Percentiles rank a stretch among this genome's conserved stretches.
Evolutionary conservation across 2,888 invertebrate genomes (phyloP).

Genomic region (Octodonta nipae): DNA sequence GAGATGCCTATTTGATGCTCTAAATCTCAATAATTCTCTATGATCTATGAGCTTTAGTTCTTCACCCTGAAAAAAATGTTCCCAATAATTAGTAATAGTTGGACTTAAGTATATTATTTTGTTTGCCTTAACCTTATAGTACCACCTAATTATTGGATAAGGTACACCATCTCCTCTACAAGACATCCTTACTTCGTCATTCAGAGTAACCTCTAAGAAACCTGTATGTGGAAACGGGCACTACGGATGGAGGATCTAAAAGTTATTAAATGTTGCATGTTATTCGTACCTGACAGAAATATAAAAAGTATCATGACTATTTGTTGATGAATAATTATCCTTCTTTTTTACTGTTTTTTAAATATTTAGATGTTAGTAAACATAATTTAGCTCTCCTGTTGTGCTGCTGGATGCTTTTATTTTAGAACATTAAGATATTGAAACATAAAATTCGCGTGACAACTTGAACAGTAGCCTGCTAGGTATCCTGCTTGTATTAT

Average conservation of each 20-base stretch:
- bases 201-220: slow-evolving; percentile 56
- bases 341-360: too few relatives aligned
- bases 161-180: slow-evolving; percentile 63
- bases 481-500: too few relatives aligned
- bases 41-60: slow-evolving; percentile 48
- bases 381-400: too few relatives aligned
- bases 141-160: slow-evolving; percentile 60
- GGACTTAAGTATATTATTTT: background rate
- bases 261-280: too few relatives aligned
- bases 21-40: slow-evolving; percentile 48
- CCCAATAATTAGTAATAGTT: background rate
- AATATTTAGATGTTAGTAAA: too few relatives aligned
- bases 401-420: too few relatives aligned
- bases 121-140: slow-evolving; percentile 35
- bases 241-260: slow-evolving; percentile 56
- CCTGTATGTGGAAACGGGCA: slow-evolving; percentile 55
- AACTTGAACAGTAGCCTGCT: too few relatives aligned
- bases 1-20: slow-evolving; percentile 50
- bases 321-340: too few relatives aligned
- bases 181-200: slow-evolving; percentile 60
- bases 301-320: too few relatives aligned
- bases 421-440: too few relatives aligned
- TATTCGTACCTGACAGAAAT: too few relatives aligned
- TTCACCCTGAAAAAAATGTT: slow-evolving; percentile 38
- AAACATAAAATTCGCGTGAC: too few relatives aligned